These are phyloP conservation scores for Omphaloscelis lunosa DNA, from an alignment of 2,888 invertebrate genomes.

Conservation along the genomic window DNA sequence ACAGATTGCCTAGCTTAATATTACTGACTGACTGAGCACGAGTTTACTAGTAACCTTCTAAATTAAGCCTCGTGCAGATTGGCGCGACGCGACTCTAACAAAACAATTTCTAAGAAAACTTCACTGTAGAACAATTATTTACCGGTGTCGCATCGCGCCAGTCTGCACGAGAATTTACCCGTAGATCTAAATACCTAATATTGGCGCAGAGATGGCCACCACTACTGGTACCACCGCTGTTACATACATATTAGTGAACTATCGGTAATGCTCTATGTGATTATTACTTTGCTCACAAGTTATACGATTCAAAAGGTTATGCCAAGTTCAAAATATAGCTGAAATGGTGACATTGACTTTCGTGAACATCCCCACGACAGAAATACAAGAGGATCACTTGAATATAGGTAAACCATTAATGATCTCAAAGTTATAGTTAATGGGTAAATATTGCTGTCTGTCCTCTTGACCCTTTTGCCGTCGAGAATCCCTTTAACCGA, in stretches of 20 bases:
- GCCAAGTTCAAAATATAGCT: not conserved
- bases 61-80: not conserved
- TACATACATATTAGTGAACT: not conserved
- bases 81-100: too few species aligned
- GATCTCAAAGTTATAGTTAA: conserved; percentile 8
- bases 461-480: conserved; percentile 9
- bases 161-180: not conserved
- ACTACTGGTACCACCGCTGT: not conserved
- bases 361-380: not conserved
- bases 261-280: not conserved
- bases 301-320: not conserved
- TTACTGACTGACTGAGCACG: not conserved
- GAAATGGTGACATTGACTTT: not conserved
- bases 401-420: not conserved
- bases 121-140: too few species aligned
- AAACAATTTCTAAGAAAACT: too few species aligned
- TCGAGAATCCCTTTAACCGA: not conserved
- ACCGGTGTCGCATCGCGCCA: too few species aligned
- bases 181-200: conserved; percentile 11
- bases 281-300: not conserved
- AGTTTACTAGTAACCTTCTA: not conserved
- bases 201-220: not conserved
- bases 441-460: conserved; percentile 21
- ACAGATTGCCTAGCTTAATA: conserved; percentile 20
- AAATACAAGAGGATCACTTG: not conserved